Evolutionary conservation across 2,113 vertebrate species (phyloP).

Genomic region (Eleginops maclovinus): DNA sequence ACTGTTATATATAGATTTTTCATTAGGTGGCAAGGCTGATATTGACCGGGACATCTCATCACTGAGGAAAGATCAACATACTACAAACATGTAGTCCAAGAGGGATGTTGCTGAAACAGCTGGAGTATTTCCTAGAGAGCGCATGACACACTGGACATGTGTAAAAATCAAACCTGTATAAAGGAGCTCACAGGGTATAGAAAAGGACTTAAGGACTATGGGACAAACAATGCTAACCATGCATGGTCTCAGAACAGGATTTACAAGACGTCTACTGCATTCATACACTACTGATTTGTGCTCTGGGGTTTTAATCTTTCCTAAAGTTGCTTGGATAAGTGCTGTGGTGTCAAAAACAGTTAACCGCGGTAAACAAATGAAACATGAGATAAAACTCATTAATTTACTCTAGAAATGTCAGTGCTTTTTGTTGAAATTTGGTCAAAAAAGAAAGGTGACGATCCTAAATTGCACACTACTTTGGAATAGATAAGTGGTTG

Average conservation of each 20-base stretch:
- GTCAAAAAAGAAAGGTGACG: background rate
- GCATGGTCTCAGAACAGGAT: background rate
- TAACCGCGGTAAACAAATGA: background rate
- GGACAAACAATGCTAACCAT: background rate
- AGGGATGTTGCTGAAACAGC: slow-evolving; percentile 13
- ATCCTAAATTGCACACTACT: background rate
- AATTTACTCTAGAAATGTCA: no score
- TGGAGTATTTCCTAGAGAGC: background rate
- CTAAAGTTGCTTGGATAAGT: background rate
- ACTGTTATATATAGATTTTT: slow-evolving; percentile 5
- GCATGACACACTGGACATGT: background rate
- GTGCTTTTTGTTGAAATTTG: background rate
- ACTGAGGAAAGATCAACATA: background rate
- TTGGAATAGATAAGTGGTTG: background rate
- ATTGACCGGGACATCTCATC: slow-evolving; percentile 20
- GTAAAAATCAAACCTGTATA: background rate
- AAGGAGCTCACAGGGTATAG: background rate
- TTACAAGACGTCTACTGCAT: background rate
- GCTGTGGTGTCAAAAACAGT: background rate
- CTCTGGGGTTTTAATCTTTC: background rate
- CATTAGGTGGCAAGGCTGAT: slow-evolving; percentile 11
- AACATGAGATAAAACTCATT: background rate
- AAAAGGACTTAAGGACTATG: background rate
- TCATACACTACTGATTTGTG: background rate
- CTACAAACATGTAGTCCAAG: background rate